Base-by-base conservation (phyloP, 2,888 invertebrate species). In the Acleris laterana region DNA sequence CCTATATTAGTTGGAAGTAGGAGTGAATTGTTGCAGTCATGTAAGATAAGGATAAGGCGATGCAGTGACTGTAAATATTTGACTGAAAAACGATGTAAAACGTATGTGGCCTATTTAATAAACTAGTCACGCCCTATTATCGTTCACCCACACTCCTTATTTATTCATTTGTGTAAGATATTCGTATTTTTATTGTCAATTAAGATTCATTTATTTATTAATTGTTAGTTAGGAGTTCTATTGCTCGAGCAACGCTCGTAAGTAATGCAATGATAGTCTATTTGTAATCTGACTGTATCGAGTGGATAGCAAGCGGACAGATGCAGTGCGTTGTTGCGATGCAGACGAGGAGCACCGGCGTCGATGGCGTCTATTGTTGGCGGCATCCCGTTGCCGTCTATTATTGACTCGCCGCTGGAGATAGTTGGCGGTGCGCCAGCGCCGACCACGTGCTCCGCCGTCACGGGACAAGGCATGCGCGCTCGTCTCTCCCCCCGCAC, bases 401-500 rank as follows among this genome's bases (percentile, higher is more conserved):
- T 93, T 92, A 93, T 93, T 93, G 93, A 93, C 91, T 91, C 93
- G 83, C 82, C 83, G 89, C 90, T 93, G 92, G 93, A 93, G 91
- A 91, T 90, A 83, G 87, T 90, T 93, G 93, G 93, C 92, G 72
- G 32, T 75, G 83, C 83, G 91, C 93, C 93, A 93, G 86, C 81
- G 80, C 79, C 80, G 76, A 87, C 93, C 93, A 92, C 92, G 93
- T 93, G 92, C 82, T 84, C 77, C 71, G 76, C 78, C 83, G 88
- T 92, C 93, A 93, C 89, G 90, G 83, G 90, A 87, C 86, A 79
- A 78, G 75, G 80, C 85, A 79, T 82, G 82, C 84, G 81, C 79
- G 78, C 74, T 78, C 77, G 76, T 73, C 53, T n/a, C 58, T 25
- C 53, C 20, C 16, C 49, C 56, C 17, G 13, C 52, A 6, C 38